Conservation (phyloP, 2,888 invertebrate genomes). For the Melieria picta region DNA sequence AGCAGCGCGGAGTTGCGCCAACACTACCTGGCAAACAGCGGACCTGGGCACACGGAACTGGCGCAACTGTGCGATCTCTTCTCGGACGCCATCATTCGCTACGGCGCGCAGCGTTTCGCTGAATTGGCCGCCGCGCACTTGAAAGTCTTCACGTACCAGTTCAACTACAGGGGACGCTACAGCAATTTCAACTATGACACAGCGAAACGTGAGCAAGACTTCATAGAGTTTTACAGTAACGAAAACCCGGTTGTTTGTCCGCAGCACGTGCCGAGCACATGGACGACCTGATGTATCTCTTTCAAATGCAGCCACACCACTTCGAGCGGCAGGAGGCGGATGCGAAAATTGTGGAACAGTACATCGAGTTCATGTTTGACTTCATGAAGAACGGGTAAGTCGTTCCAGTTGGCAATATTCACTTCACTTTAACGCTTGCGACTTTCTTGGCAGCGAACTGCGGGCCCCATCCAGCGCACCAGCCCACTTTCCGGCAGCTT, state of each 20-base stretch:
- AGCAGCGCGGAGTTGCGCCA: conserved; percentile 31
- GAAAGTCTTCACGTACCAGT: conserved; percentile 67
- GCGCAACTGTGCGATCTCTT: conserved; percentile 62
- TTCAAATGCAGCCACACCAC: conserved; percentile 56
- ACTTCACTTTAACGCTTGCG: background rate
- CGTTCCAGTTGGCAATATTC: background rate
- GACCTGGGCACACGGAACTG: conserved; percentile 33
- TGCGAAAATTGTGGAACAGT: conserved; percentile 62
- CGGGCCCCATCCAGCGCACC: no score
- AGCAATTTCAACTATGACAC: conserved; percentile 58
- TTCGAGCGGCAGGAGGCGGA: conserved; percentile 64
- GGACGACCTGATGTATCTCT: conserved; percentile 69
- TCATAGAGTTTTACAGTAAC: no score
- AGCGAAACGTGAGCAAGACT: no score
- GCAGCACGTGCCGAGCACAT: conserved; percentile 61
- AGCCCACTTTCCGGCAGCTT: background rate
- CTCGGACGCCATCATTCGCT: conserved; percentile 68
- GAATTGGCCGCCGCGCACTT: conserved; percentile 65
- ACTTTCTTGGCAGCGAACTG: no score
- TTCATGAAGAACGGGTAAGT: conserved; percentile 66
- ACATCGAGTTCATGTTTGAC: conserved; percentile 66
- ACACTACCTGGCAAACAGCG: conserved; percentile 40
- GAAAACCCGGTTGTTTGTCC: background rate
- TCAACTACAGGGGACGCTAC: conserved; percentile 66
- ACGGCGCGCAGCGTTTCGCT: conserved; percentile 66